Base-by-base conservation (phyloP, 2,888 invertebrate genomes). In the Ariolimax columbianus region DNA sequence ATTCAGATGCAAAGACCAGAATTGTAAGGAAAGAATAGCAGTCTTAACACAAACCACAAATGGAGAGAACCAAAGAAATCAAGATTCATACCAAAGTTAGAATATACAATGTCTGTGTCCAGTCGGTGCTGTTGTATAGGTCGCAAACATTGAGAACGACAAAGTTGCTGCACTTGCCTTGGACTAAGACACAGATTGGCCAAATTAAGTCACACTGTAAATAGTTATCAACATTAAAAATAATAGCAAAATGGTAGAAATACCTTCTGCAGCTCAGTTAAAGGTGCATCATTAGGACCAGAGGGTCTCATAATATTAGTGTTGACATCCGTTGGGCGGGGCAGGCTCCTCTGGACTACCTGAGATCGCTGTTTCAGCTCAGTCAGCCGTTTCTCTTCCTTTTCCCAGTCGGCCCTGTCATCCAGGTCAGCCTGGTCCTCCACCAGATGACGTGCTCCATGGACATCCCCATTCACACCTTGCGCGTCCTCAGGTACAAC, bases 301-400 rank as follows among this genome's bases (percentile, higher is more conserved):
- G 96, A 95, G 19, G 97, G 97, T 77, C 98, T 95, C 82, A 98
- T 94, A 79, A 98, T 96, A 89, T 96, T 96, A 89, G 96, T 96
- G 95, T 98, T 98, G 9, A 98, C 97, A 91, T 98, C 98, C 36
- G 95, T 95, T 0, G 98, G 98, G 63, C 98, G 96, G 11, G 98
- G 98, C 82, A 97, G 95, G 87, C 95, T 96, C 89, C 98, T 95
- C 94, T 98, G 98, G 84, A 99, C 97, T 4, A 97, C 96, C 92
- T 97, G 96, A 0, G 98, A 98, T 14, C 98, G 96, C 87, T 96
- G 96, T 82, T 96, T 96, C 88, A 97, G 94, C 92, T 97, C 97
- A 88, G 95, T 95, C 91, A 86, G 73, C 7, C 86, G 78, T 19
- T 75, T 84, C 36, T 86, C 82, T 51, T 89, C 88, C 33, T 88